Evolutionary conservation across 1,140 invertebrate genomes (phyloP).

Genomic region (Drosophila orena): DNA sequence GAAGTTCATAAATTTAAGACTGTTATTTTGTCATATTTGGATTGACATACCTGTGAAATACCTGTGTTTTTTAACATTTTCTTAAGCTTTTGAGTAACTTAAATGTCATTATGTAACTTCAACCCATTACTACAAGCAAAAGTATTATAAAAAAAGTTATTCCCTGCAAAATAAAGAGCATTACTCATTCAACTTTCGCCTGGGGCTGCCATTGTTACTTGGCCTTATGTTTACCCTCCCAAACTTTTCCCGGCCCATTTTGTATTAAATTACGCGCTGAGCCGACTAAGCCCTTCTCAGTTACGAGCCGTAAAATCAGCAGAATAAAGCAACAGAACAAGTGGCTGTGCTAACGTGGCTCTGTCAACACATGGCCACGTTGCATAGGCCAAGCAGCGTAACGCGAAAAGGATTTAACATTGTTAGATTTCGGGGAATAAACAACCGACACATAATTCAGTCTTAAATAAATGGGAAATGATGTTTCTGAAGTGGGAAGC

Average conservation of each 20-base stretch:
- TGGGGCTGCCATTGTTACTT: background rate
- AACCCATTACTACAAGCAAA: too few relatives aligned
- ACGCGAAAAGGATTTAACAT: constrained; percentile 48
- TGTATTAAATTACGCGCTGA: constrained; percentile 79
- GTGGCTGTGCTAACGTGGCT: constrained; percentile 43
- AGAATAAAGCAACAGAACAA: constrained; percentile 6
- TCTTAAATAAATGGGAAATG: constrained; percentile 5
- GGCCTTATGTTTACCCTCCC: constrained; percentile 17
- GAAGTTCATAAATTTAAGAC: background rate
- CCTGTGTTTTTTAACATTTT: too few relatives aligned
- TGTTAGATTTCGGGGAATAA: constrained; percentile 48
- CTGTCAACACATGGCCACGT: constrained; percentile 46
- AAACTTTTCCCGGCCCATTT: constrained; percentile 41
- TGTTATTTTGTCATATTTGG: background rate
- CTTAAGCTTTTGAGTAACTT: too few relatives aligned
- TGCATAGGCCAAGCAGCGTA: constrained; percentile 15
- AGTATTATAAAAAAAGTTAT: too few relatives aligned
- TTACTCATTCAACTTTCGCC: background rate
- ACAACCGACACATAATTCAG: constrained; percentile 39
- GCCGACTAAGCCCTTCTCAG: constrained; percentile 71
- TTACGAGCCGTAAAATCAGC: constrained; percentile 63
- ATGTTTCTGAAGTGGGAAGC: background rate
- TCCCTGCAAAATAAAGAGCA: constrained; percentile 2
- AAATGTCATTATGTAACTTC: too few relatives aligned
- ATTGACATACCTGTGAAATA: too few relatives aligned